Conservation (phyloP, 1,140 invertebrate genomes). For the Drosophila nigromelanica region DNA sequence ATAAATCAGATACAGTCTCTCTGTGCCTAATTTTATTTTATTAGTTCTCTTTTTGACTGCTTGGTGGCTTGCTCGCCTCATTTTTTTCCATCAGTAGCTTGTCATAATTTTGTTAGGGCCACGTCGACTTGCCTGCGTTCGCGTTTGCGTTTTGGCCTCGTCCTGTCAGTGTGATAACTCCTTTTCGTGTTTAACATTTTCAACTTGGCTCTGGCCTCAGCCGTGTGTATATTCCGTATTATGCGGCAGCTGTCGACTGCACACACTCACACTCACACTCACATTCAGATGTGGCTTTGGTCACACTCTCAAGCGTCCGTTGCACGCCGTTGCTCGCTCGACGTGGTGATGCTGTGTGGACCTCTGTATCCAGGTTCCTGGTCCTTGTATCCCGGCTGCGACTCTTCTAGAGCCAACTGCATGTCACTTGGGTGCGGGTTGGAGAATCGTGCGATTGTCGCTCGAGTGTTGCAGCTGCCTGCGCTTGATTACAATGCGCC, state of each 20-base stretch:
- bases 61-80: slow-evolving; percentile 32
- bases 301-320: slow-evolving; percentile 71
- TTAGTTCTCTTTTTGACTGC: not conserved
- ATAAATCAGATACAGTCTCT: not conserved
- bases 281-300: slow-evolving; percentile 30
- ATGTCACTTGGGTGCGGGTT: slow-evolving; percentile 51
- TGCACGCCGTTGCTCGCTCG: slow-evolving; percentile 36
- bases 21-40: slow-evolving; percentile 1
- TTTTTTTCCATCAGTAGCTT: slow-evolving; percentile 71
- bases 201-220: slow-evolving; percentile 57
- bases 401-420: slow-evolving; percentile 76
- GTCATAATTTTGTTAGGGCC: slow-evolving; percentile 68
- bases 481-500: slow-evolving; percentile 79
- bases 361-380: slow-evolving; percentile 2
- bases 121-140: slow-evolving; percentile 35
- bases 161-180: slow-evolving; percentile 78
- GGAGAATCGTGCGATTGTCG: slow-evolving; percentile 44
- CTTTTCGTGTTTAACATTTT: slow-evolving; percentile 81
- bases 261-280: slow-evolving; percentile 20
- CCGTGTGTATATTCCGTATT: slow-evolving; percentile 57
- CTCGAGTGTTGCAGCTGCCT: slow-evolving; percentile 69
- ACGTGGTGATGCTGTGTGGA: slow-evolving; percentile 18
- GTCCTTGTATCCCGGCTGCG: slow-evolving; percentile 35
- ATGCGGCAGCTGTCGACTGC: slow-evolving; percentile 71
- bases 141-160: slow-evolving; percentile 27